Base-by-base conservation (phyloP, 2,797 vertebrate species). In the Anguilla megastoma region DNA sequence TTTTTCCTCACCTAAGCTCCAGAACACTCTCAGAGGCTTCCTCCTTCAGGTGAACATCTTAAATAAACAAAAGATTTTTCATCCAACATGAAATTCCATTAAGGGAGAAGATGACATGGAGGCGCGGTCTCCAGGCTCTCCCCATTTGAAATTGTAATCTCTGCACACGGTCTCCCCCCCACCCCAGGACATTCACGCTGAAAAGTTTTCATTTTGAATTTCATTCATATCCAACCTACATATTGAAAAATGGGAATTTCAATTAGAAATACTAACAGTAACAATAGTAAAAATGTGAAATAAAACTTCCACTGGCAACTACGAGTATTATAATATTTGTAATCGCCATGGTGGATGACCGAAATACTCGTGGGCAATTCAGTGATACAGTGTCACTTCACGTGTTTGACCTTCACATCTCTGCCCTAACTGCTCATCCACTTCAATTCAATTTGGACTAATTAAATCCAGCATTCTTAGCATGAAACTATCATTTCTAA, bases 41-140 rank as follows among this genome's bases (percentile, higher is more conserved):
- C 85, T 88, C 58, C 88, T 88, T 88, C 88, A 88, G 88, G 88
- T 88, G 85, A 83, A 88, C 41, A 58, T 86, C 88, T 88, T 88
- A 88, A 86, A 88, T 88, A 88, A 88, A 88, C 85, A 88, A 83
- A 88, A 86, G 85, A 71, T 84, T 88, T 88, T 54, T 74, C 88
- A 86, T 86, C 88, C 85, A 83, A 88, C 85, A 86, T 88, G 88
- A 88, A 88, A 88, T 88, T 88, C 88, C 79, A 86, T 88, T 88
- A 88, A 86, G 74, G 36, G 85, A 86, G 85, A 88, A 88, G 86
- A 88, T 88, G 71, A 48, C 45, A 84, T 60, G 16, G 88, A 69
- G 76, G 87, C n/a, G n/a, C 14, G 71, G 76, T 88, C 88, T 88
- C 88, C 74, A 69, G 88, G 88, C 85, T 86, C 88, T 84, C 76